Evolutionary conservation across 2,888 invertebrate species (phyloP).

Genomic region (Yponomeuta evonymella): DNA sequence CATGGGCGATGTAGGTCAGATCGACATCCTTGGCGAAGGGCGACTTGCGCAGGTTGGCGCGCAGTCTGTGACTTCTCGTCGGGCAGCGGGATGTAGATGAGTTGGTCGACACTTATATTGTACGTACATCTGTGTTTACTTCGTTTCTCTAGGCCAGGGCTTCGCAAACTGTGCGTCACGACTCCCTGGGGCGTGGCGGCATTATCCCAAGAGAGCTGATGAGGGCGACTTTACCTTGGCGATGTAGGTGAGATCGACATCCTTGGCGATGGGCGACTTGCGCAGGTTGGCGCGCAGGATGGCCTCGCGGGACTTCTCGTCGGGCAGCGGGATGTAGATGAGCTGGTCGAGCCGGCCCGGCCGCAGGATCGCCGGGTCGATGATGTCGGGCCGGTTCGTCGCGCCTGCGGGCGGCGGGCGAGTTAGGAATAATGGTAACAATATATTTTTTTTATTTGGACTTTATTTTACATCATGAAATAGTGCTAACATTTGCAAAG

Average conservation of each 20-base stretch:
- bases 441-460: no score
- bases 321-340: slow-evolving; percentile 99
- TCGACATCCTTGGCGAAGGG: slow-evolving; percentile 97
- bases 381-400: slow-evolving; percentile 87
- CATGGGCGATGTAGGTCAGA: slow-evolving; percentile 89
- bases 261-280: slow-evolving; percentile 96
- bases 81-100: no score
- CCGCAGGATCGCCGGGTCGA: slow-evolving; percentile 98
- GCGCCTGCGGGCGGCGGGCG: slow-evolving; percentile 44
- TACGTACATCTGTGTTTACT: no score
- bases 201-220: not conserved
- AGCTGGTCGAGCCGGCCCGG: slow-evolving; percentile 99
- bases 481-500: no score
- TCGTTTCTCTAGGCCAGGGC: no score
- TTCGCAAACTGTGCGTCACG: no score
- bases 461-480: no score
- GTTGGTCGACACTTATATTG: no score
- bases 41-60: slow-evolving; percentile 96
- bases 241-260: slow-evolving; percentile 92
- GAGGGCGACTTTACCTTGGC: slow-evolving; percentile 80
- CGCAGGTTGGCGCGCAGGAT: slow-evolving; percentile 97
- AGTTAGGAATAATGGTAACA: no score
- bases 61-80: slow-evolving; percentile 66
- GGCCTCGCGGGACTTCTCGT: slow-evolving; percentile 97
- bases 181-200: no score